Evolutionary conservation across 2,888 invertebrate genomes (phyloP), one percentile per base, ranked within the genome.

Genomic region (Tipula confusa): DNA sequence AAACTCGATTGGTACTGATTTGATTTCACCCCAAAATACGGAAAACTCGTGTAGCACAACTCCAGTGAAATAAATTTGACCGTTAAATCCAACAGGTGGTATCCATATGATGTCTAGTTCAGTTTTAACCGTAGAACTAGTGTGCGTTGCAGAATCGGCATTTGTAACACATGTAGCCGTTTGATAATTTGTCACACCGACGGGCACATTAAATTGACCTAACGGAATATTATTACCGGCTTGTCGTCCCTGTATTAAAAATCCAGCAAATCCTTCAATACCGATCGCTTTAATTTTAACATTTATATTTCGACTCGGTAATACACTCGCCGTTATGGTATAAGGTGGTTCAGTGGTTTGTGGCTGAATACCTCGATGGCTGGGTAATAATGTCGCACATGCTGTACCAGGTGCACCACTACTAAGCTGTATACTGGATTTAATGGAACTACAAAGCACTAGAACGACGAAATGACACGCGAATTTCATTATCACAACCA

Each of bases 31-130:
- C 96, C 96, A 97, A 89, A 94, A 97, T 0, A 79, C 11, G n/a
- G n/a, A 38, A n/a, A 31, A 24, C 18, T 29, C 79, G 2, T 36
- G n/a, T 9, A 43, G 2, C 28, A 24, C 83, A n/a, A 89, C 91
- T 91, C 91, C 96, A 96, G 94, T 95, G 88, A 96, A 96, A 80
- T 93, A 91, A 83, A 96, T 91, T 48, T 93, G 92, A 83, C 96
- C 96, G 84, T 94, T 91, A 87, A 93, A 96, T 87, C 93, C 93
- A 4, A 89, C 88, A 0, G 96, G 96, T 0, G 95, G 93, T 85
- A 91, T 91, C 97, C 97, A 97, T 85, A 93, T 92, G 85, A 96
- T 91, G 85, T 93, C 93, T 48, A 95, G 89, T 15, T 92, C 91
- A 7, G 92, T 91, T 86, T 94, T 93, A 33, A 92, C 90, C 5